phyloP scores from a whole-genome alignment of 2,113 vertebrate genomes.

The Orycteropus afer region DNA sequence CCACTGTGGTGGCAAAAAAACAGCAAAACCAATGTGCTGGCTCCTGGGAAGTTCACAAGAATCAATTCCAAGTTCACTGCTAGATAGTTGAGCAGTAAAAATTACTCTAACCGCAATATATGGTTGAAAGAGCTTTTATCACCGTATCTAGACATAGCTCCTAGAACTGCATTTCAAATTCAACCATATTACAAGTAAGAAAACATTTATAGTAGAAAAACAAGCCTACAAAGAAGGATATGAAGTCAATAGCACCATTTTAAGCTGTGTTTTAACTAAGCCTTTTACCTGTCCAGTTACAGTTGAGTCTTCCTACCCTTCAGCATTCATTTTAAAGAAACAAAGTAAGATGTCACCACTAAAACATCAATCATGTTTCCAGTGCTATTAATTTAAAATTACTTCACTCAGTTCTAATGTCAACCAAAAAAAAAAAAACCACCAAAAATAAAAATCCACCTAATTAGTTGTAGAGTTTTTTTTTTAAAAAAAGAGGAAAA shows the following conservation, averaged over 20 bases:
- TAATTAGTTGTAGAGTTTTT: not conserved
- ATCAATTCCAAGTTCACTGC: not conserved
- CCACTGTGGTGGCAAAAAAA: not conserved
- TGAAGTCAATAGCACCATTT: not conserved
- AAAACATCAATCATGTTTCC: not conserved
- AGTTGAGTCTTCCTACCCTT: not conserved
- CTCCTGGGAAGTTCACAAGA: not conserved
- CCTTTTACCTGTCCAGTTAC: not conserved
- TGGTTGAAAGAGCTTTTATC: not conserved
- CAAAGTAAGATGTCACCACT: not conserved
- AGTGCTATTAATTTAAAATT: not conserved
- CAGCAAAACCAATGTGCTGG: not conserved
- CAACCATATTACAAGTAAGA: not conserved
- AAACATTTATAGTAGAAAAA: not conserved
- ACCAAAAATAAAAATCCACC: not conserved
- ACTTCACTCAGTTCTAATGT: not conserved
- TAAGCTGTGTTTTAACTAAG: not conserved
- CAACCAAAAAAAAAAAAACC: constrained; percentile 13
- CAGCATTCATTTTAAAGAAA: not conserved
- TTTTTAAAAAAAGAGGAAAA: constrained; percentile 5
- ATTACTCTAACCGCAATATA: not conserved
- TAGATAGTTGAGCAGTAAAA: not conserved
- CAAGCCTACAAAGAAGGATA: not conserved
- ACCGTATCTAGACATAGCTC: not conserved
- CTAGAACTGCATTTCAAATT: not conserved